Percentiles rank a stretch among this genome's conserved stretches.
phyloP scores from a whole-genome alignment of 2,113 vertebrate species.

The Ascaphus truei region DNA sequence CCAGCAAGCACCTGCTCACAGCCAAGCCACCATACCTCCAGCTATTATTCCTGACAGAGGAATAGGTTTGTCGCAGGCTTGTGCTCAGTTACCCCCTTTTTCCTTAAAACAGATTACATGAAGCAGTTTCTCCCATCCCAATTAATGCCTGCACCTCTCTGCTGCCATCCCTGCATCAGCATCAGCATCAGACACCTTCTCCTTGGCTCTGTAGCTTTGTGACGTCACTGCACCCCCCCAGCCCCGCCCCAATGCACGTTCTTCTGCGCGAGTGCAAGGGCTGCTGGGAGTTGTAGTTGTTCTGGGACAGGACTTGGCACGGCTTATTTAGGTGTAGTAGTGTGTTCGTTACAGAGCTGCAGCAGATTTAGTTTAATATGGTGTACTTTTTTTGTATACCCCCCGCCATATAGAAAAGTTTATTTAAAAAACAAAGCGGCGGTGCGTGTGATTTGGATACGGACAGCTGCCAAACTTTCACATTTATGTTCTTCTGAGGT shows the following conservation, averaged over 20 bases:
- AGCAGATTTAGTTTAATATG: accelerated
- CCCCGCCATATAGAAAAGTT: too few relatives aligned
- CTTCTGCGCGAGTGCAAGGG: neutral
- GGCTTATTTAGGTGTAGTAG: accelerated
- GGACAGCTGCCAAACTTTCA: too few relatives aligned
- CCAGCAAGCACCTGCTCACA: neutral
- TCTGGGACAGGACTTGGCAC: neutral
- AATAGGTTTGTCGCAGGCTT: too few relatives aligned
- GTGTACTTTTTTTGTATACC: too few relatives aligned
- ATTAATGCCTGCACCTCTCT: constrained; percentile 45
- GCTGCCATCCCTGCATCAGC: constrained; percentile 54
- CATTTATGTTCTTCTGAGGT: too few relatives aligned
- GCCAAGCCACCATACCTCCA: too few relatives aligned
- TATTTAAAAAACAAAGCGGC: too few relatives aligned
- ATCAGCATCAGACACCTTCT: constrained; percentile 39
- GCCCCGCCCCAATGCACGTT: neutral
- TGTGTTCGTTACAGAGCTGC: neutral
- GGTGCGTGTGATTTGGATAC: too few relatives aligned
- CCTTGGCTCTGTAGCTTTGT: neutral
- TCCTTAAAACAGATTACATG: constrained; percentile 17
- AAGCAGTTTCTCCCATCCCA: constrained; percentile 23
- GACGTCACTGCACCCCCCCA: constrained; percentile 43
- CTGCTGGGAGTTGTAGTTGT: constrained; percentile 46
- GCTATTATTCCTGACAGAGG: too few relatives aligned
- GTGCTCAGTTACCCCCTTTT: too few relatives aligned